phyloP scores from a whole-genome alignment of 1,140 invertebrate genomes.

The Yoshiicerus persimilis region DNA sequence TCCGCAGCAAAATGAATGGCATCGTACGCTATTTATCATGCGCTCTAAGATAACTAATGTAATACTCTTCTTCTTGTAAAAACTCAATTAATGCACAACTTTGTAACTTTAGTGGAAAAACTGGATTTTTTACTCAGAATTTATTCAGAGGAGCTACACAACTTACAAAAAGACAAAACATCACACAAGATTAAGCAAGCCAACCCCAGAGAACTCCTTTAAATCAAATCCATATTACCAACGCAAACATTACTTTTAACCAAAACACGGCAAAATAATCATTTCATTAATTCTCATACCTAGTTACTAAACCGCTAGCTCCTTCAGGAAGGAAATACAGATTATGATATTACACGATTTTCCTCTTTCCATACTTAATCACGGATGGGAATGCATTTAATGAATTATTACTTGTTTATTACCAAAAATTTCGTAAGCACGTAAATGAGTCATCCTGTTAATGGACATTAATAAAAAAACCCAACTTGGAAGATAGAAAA shows the following conservation, averaged over 20 bases:
- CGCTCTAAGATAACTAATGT: background rate
- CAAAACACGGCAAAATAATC: background rate
- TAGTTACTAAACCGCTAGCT: background rate
- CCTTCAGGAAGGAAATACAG: background rate
- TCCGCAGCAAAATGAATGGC: background rate
- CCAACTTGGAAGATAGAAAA: no score
- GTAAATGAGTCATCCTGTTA: no score
- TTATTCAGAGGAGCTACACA: background rate
- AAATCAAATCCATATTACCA: background rate
- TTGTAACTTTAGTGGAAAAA: constrained; percentile 25
- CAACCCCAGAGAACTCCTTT: background rate
- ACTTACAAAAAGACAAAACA: background rate
- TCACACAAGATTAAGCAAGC: background rate
- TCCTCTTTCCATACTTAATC: background rate
- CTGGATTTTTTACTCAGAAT: background rate
- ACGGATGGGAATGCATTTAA: background rate
- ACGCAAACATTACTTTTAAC: background rate
- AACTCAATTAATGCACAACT: constrained; percentile 21
- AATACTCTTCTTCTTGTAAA: background rate
- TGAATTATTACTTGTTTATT: background rate
- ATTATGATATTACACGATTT: constrained; percentile 29
- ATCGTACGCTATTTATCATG: background rate
- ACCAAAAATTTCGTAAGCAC: no score
- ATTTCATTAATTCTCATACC: background rate
- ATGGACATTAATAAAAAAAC: no score